phyloP scores from a whole-genome alignment of 1,140 invertebrate species.

The Brachionus plicatilis region DNA sequence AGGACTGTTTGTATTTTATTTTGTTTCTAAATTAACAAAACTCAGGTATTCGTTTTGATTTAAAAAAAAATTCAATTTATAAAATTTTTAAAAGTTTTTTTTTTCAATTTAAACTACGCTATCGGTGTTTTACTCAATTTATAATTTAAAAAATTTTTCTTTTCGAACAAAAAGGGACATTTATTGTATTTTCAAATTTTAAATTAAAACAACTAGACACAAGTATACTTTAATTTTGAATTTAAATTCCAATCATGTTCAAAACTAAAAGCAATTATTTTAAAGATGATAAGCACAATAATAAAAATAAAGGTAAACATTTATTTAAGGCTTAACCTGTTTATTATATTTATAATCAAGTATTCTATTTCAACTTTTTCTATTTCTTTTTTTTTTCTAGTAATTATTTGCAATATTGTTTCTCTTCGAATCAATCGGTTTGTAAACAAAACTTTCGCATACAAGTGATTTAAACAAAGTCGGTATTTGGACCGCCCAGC shows the following conservation, averaged over 20 bases:
- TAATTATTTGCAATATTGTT: conserved; percentile 37
- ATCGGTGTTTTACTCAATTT: no score
- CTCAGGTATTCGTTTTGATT: neutral
- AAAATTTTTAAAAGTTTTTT: neutral
- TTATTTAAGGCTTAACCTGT: conserved; percentile 36
- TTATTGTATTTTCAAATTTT: neutral
- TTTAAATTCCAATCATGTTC: conserved; percentile 1
- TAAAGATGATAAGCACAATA: neutral
- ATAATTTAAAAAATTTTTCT: neutral
- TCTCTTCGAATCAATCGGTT: conserved; percentile 2
- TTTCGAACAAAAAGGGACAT: neutral
- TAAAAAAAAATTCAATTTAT: neutral
- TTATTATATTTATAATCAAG: neutral
- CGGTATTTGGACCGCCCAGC: neutral
- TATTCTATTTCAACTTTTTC: conserved; percentile 5
- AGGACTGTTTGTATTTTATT: neutral
- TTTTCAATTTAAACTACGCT: no score
- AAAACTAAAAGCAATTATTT: neutral
- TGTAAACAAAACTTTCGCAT: neutral
- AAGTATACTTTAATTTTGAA: neutral
- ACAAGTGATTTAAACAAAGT: neutral
- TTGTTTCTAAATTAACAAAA: neutral
- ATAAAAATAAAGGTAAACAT: conserved; percentile 29
- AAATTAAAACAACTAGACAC: neutral
- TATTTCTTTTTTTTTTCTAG: conserved; percentile 6